These are phyloP conservation scores for Habropoda laboriosa DNA, from an alignment of 1,140 invertebrate genomes.

Conservation along the genomic window DNA sequence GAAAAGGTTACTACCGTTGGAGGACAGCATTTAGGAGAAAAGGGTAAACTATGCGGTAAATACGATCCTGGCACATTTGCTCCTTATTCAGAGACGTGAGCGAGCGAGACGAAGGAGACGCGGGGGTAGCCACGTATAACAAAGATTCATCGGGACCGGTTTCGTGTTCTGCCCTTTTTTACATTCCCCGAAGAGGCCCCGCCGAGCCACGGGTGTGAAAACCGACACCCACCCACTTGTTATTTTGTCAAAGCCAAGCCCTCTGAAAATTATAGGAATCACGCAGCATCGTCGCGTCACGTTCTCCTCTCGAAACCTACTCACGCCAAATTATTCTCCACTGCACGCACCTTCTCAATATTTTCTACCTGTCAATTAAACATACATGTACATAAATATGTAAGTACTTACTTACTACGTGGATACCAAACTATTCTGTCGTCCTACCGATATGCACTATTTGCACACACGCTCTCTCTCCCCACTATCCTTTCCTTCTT, in stretches of 20 bases:
- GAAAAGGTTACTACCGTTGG: no score
- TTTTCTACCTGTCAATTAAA: slow-evolving; percentile 74
- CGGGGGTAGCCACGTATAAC: slow-evolving; percentile 58
- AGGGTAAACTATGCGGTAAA: slow-evolving; percentile 4
- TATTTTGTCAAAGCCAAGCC: slow-evolving; percentile 80
- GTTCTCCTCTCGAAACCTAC: slow-evolving; percentile 23
- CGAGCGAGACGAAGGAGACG: not conserved
- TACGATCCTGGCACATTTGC: slow-evolving; percentile 55
- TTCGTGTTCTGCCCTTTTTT: slow-evolving; percentile 74
- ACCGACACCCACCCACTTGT: slow-evolving; percentile 81
- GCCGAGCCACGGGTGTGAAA: slow-evolving; percentile 80
- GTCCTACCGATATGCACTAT: no score
- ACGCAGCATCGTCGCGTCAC: slow-evolving; percentile 33
- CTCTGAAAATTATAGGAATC: slow-evolving; percentile 79
- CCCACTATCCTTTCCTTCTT: no score
- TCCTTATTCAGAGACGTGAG: slow-evolving; percentile 50
- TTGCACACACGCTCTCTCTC: no score
- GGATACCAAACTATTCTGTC: no score
- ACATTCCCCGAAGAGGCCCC: slow-evolving; percentile 76
- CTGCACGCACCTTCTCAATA: slow-evolving; percentile 63
- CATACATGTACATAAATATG: slow-evolving; percentile 17
- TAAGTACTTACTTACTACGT: no score
- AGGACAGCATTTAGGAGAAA: not conserved
- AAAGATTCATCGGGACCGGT: slow-evolving; percentile 81
- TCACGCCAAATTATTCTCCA: slow-evolving; percentile 71